Conservation (phyloP, 1,140 invertebrate genomes). For the Atopsyche davidsoni region DNA sequence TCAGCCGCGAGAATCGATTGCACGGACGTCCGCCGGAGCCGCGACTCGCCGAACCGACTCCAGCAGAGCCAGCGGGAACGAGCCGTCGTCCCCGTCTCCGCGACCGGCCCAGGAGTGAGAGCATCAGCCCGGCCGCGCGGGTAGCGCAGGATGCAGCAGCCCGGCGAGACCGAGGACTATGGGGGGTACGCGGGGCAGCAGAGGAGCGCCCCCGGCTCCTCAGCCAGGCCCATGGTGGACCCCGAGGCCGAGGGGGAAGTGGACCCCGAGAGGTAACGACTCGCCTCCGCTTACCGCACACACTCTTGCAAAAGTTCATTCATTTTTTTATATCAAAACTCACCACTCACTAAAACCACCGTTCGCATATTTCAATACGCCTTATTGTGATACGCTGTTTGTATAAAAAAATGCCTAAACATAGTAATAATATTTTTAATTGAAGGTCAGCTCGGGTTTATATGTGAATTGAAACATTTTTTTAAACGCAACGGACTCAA, state of each 20-base stretch:
- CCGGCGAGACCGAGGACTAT: constrained; percentile 28
- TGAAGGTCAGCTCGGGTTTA: too few species aligned
- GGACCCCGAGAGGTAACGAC: constrained; percentile 61
- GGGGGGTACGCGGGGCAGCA: constrained; percentile 24
- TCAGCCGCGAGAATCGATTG: constrained; percentile 22
- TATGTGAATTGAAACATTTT: too few species aligned
- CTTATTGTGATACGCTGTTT: too few species aligned
- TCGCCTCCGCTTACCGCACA: too few species aligned
- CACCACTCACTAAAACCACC: too few species aligned
- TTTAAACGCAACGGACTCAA: too few species aligned
- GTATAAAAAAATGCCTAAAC: too few species aligned
- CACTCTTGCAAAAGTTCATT: too few species aligned
- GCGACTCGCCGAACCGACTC: background rate
- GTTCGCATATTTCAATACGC: too few species aligned
- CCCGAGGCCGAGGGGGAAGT: constrained; percentile 69
- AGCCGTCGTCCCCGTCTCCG: background rate
- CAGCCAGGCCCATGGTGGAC: constrained; percentile 60
- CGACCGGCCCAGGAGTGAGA: background rate
- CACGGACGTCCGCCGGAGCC: background rate
- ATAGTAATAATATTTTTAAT: too few species aligned
- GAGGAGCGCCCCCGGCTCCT: constrained; percentile 33
- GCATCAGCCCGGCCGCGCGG: background rate
- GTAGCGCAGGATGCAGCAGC: constrained; percentile 13
- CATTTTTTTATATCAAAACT: too few species aligned
- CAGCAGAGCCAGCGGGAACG: background rate